Evolutionary conservation across 2,113 vertebrate species (phyloP), one percentile per base, ranked within the genome.

Genomic region (Pollimyrus isidori): DNA sequence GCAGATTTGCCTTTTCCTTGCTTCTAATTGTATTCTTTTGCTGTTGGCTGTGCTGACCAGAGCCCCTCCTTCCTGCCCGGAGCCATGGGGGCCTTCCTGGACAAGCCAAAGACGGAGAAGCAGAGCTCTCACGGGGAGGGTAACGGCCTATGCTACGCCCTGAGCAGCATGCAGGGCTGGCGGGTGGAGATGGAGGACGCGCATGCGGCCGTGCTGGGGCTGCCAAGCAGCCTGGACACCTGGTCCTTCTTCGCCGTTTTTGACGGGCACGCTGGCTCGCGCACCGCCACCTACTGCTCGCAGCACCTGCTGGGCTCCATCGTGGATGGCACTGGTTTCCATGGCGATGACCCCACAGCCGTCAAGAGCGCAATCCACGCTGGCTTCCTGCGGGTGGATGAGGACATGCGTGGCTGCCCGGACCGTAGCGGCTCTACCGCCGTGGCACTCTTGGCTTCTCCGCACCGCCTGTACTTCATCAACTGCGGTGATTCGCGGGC

Each of bases 121-220:
- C 98, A 98, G 92, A 98, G 97, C 90, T 97, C 97, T 93, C 98
- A 99, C 2, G 98, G 99, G 89, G 96, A 97, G 89, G 98, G 99
- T 90, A 99, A 99, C 87, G 97, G 97, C 89, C 96, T 99, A 92
- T 96, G 95, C 90, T 99, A 97, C 0, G 98, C 98, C 94, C 97
- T 99, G 92, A 99, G 99, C 96, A 99, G 98, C 94, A 99, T 99
- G 99, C 99, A 99, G 95, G 99, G 99, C 89, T 99, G 99, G 99
- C 95, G 99, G 93, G 99, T 99, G 91, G 99, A 99, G 93, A 99
- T 99, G 99, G 99, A 99, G 96, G 99, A 99, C 7, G 99, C 99
- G 58, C 99, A 99, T 95, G 99, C 99, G 46, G 98, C 99, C 30
- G 97, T 97, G 90, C 97, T 99, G 90, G 98, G 99, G 65, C 97